Percentiles rank a stretch among this genome's conserved stretches.
These are phyloP conservation scores for Leontopithecus rosalia DNA, from an alignment of 2,797 vertebrate genomes.

Conservation along the genomic window DNA sequence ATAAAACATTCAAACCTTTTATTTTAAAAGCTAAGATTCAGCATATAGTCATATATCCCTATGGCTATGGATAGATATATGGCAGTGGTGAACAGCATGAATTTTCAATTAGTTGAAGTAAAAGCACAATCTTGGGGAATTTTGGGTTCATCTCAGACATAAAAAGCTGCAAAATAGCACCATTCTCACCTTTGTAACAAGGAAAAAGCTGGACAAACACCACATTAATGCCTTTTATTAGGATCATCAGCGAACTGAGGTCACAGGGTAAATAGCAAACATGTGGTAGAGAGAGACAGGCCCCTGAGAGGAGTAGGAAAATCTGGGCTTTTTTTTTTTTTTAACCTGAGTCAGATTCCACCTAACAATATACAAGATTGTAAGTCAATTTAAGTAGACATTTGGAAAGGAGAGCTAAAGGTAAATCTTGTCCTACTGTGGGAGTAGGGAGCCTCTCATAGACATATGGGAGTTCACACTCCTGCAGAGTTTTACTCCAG, in stretches of 20 bases:
- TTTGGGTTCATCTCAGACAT: background rate
- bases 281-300: background rate
- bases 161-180: constrained; percentile 29
- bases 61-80: no score
- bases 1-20: background rate
- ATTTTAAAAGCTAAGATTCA: constrained; percentile 17
- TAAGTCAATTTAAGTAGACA: background rate
- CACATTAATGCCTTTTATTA: background rate
- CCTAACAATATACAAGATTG: background rate
- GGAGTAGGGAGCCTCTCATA: background rate
- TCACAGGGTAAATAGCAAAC: background rate
- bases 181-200: background rate
- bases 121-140: background rate
- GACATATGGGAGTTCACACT: no score
- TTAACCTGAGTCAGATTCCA: background rate
- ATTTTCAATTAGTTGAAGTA: constrained; percentile 3
- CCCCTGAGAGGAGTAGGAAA: background rate
- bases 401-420: background rate
- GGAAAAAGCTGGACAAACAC: background rate
- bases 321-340: background rate
- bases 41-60: background rate
- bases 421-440: background rate
- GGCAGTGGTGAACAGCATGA: background rate
- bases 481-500: background rate
- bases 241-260: background rate